Evolutionary conservation across 2,888 invertebrate genomes (phyloP).

Genomic region (Scaptodrosophila latifasciaeformis): DNA sequence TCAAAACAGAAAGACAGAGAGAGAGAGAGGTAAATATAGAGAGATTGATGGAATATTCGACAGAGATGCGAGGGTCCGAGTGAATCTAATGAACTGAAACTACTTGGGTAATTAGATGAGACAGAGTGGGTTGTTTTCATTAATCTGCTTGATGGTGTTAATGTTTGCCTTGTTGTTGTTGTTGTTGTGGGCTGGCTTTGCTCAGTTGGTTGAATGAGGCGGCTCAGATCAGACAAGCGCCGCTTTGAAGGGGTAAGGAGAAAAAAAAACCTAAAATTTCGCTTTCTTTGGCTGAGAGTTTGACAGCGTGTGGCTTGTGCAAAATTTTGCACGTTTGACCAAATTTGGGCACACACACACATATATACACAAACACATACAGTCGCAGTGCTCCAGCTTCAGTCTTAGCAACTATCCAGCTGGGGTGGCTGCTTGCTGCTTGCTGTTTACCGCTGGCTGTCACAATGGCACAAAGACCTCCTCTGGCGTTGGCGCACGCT

Average conservation of each 20-base stretch:
- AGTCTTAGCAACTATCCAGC: conserved; percentile 26
- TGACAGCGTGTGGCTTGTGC: conserved; percentile 65
- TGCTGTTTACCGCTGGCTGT: conserved; percentile 3
- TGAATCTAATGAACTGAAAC: too few species aligned
- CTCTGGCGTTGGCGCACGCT: conserved; percentile 42
- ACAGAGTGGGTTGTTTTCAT: too few species aligned
- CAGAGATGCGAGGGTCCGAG: too few species aligned
- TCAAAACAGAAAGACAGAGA: background rate
- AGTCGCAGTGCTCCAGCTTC: conserved; percentile 2
- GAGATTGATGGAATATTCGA: background rate
- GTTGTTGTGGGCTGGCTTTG: conserved; percentile 24
- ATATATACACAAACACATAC: too few species aligned
- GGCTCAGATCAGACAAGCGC: conserved; percentile 53
- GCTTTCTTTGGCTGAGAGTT: conserved; percentile 61
- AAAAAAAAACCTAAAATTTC: conserved; percentile 57
- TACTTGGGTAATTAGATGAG: too few species aligned
- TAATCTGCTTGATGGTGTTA: too few species aligned
- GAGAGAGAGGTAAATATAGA: background rate
- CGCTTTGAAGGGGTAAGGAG: conserved; percentile 5
- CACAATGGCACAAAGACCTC: conserved; percentile 10
- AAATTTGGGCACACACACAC: conserved; percentile 50
- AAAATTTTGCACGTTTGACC: conserved; percentile 65
- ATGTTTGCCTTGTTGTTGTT: background rate
- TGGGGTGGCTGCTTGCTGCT: conserved; percentile 42
- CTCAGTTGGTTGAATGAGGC: too few species aligned